These are phyloP conservation scores for Cottus gobio DNA, from an alignment of 2,113 vertebrate genomes.

Conservation along the genomic window DNA sequence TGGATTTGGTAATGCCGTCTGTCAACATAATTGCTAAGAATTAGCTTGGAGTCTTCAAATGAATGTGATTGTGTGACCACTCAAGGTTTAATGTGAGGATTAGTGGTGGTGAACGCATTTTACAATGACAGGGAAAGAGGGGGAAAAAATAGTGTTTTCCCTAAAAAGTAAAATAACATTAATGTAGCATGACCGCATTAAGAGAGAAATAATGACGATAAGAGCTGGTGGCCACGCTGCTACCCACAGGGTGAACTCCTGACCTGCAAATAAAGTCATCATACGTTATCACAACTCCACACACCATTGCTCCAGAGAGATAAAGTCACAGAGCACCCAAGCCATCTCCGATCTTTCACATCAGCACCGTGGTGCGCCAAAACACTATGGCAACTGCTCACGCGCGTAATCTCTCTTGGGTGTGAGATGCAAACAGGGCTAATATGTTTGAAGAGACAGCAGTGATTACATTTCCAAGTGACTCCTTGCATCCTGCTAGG, in stretches of 20 bases:
- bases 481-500: slow-evolving; percentile 41
- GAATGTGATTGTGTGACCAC: slow-evolving; percentile 60
- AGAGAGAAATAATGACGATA: slow-evolving; percentile 4
- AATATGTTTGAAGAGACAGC: slow-evolving; percentile 64
- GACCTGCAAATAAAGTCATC: slow-evolving; percentile 59
- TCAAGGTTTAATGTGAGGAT: slow-evolving; percentile 62
- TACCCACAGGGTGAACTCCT: slow-evolving; percentile 46
- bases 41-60: slow-evolving; percentile 54
- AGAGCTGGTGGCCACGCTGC: slow-evolving; percentile 3
- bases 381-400: slow-evolving; percentile 68
- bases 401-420: slow-evolving; percentile 57
- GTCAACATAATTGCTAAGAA: slow-evolving; percentile 63
- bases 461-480: slow-evolving; percentile 60
- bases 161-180: slow-evolving; percentile 23
- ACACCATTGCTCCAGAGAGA: slow-evolving; percentile 60
- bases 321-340: slow-evolving; percentile 52
- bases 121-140: slow-evolving; percentile 26
- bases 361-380: slow-evolving; percentile 52
- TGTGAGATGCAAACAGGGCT: slow-evolving; percentile 65
- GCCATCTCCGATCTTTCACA: slow-evolving; percentile 59
- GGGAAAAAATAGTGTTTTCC: slow-evolving; percentile 22
- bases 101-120: slow-evolving; percentile 51
- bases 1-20: slow-evolving; percentile 66
- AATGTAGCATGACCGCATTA: slow-evolving; percentile 22
- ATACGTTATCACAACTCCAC: slow-evolving; percentile 50